Evolutionary conservation across 2,113 vertebrate genomes (phyloP).

Genomic region (Tachysurus fulvidraco): DNA sequence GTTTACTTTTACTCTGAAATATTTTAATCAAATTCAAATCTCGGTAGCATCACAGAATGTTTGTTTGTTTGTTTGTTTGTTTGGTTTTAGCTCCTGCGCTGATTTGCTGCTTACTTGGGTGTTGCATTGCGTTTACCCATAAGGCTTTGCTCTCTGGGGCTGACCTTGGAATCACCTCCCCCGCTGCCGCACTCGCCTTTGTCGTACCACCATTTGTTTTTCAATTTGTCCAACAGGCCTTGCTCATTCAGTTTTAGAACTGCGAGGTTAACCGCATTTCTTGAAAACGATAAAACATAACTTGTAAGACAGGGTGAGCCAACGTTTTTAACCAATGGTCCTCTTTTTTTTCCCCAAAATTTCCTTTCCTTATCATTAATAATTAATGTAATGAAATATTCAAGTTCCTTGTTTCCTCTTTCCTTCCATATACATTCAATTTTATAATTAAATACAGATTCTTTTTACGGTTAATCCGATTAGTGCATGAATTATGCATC

Average conservation of each 20-base stretch:
- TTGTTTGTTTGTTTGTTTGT: not conserved
- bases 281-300: conserved; percentile 99
- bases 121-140: conserved; percentile 99
- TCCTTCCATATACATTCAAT: conserved; percentile 55
- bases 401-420: conserved; percentile 38
- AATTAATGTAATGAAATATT: not conserved
- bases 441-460: not conserved
- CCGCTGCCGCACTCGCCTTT: conserved; percentile 99
- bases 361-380: not conserved
- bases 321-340: conserved; percentile 76
- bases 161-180: conserved; percentile 99
- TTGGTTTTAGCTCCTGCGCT: conserved; percentile 79
- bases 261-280: conserved; percentile 99
- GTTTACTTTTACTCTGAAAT: not conserved
- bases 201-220: conserved; percentile 99
- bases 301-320: conserved; percentile 99
- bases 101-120: conserved; percentile 96
- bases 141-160: conserved; percentile 96
- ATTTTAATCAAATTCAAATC: not conserved
- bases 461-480: not conserved
- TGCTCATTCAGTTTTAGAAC: conserved; percentile 99
- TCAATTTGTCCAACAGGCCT: conserved; percentile 99
- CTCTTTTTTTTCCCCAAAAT: conserved; percentile 56
- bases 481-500: not conserved
- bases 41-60: not conserved